These are phyloP conservation scores for Semotilus atromaculatus DNA, from an alignment of 2,797 vertebrate genomes.

Conservation along the genomic window DNA sequence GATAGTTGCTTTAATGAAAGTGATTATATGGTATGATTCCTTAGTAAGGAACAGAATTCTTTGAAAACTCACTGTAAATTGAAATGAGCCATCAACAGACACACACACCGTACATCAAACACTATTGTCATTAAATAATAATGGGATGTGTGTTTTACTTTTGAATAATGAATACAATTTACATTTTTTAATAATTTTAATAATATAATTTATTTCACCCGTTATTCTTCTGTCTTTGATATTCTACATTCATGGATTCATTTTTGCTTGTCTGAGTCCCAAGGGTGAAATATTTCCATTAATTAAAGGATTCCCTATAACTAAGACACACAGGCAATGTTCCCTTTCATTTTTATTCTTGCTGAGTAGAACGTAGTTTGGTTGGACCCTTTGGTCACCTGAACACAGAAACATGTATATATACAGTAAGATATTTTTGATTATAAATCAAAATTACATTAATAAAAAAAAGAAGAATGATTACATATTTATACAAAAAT, in stretches of 20 bases:
- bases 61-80: conserved; percentile 1
- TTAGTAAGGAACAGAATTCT: not conserved
- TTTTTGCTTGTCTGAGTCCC: conserved; percentile 21
- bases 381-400: not conserved
- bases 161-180: conserved; percentile 49
- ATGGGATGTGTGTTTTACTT: conserved; percentile 34
- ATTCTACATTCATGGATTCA: conserved; percentile 24
- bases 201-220: conserved; percentile 20
- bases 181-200: conserved; percentile 30
- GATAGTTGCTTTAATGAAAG: conserved; percentile 59
- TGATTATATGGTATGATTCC: conserved; percentile 57
- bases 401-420: not conserved
- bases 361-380: not conserved
- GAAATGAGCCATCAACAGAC: conserved; percentile 10
- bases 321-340: not conserved
- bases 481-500: not conserved
- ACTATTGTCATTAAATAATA: conserved; percentile 36
- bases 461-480: not conserved
- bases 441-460: not conserved
- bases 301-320: conserved; percentile 41
- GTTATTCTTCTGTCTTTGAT: conserved; percentile 43
- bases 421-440: not conserved
- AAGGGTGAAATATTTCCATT: conserved; percentile 32
- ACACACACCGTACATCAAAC: conserved; percentile 23
- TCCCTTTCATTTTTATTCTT: conserved; percentile 6